Conservation (phyloP, 2,797 vertebrate species). For the Xerus rutilus region DNA sequence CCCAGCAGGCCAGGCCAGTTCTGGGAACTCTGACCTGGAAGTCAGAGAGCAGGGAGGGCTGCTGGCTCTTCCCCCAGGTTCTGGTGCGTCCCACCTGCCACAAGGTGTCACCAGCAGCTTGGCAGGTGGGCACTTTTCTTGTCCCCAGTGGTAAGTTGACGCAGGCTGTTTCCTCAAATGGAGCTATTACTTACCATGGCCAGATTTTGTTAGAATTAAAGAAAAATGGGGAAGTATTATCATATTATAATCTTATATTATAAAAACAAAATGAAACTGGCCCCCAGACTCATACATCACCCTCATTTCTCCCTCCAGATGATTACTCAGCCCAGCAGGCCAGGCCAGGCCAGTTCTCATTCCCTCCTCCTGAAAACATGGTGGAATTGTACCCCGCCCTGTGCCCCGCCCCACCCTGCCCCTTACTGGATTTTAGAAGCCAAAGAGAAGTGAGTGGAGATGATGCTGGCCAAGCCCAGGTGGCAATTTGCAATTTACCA, state of each 20-base stretch:
- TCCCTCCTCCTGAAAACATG: not conserved
- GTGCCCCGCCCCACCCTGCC: too few species aligned
- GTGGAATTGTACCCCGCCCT: not conserved
- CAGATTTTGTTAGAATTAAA: not conserved
- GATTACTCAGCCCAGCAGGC: too few species aligned
- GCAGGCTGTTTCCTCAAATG: not conserved
- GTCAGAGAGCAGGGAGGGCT: not conserved
- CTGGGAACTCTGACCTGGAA: not conserved
- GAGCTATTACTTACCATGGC: not conserved
- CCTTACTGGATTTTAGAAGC: not conserved
- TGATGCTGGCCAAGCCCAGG: not conserved
- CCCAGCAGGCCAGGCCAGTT: not conserved
- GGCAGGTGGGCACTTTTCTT: not conserved
- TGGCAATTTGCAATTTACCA: not conserved
- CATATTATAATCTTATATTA: too few species aligned
- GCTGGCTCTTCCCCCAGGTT: rapidly evolving
- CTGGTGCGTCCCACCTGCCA: not conserved
- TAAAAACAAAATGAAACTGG: too few species aligned
- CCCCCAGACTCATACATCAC: too few species aligned
- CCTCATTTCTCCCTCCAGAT: too few species aligned
- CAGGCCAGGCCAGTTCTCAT: not conserved
- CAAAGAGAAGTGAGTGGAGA: not conserved
- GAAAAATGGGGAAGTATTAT: not conserved
- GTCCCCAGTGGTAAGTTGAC: not conserved
- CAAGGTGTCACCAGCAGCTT: not conserved